A percentile compares a stretch with the other conserved stretches of the same genome.
Evolutionary conservation across 2,113 vertebrate species (phyloP).

Genomic region (Cephalopholis sonnerati): DNA sequence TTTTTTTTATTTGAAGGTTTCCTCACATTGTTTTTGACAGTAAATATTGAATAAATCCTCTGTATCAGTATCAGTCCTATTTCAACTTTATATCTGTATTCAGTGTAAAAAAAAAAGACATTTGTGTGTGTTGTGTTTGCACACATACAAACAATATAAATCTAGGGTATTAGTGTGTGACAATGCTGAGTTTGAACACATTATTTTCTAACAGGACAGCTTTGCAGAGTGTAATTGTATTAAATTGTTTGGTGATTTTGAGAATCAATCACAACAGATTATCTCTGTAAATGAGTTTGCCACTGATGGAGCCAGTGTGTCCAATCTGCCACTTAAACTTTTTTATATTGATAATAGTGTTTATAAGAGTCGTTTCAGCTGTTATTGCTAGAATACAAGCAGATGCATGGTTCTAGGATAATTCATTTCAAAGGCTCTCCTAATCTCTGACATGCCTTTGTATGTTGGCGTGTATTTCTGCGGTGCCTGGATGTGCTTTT

Average conservation of each 20-base stretch:
- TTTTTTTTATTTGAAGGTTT: background rate
- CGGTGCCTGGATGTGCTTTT: slow-evolving; percentile 39
- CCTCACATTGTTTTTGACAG: background rate
- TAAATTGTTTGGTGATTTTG: slow-evolving; percentile 15
- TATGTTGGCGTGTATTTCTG: slow-evolving; percentile 29
- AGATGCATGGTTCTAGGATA: slow-evolving; percentile 6
- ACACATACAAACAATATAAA: background rate
- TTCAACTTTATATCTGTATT: background rate
- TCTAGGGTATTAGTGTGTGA: background rate
- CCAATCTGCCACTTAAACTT: slow-evolving; percentile 25
- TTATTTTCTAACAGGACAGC: background rate
- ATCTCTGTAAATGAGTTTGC: slow-evolving; percentile 31
- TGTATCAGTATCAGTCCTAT: background rate
- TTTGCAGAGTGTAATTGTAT: slow-evolving; percentile 3
- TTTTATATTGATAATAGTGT: slow-evolving; percentile 16
- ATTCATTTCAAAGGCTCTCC: slow-evolving; percentile 56
- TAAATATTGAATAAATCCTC: background rate
- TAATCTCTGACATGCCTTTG: slow-evolving; percentile 36
- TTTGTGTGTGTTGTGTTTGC: background rate
- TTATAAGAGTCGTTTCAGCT: slow-evolving; percentile 13
- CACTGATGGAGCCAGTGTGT: background rate
- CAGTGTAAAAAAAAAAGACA: background rate
- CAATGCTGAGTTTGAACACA: background rate
- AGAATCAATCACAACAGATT: slow-evolving; percentile 12
- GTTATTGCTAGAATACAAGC: slow-evolving; percentile 18